A percentile compares a stretch with the other conserved stretches of the same genome.
Conservation (phyloP, 2,113 vertebrate species). For the Pelodiscus sinensis region DNA sequence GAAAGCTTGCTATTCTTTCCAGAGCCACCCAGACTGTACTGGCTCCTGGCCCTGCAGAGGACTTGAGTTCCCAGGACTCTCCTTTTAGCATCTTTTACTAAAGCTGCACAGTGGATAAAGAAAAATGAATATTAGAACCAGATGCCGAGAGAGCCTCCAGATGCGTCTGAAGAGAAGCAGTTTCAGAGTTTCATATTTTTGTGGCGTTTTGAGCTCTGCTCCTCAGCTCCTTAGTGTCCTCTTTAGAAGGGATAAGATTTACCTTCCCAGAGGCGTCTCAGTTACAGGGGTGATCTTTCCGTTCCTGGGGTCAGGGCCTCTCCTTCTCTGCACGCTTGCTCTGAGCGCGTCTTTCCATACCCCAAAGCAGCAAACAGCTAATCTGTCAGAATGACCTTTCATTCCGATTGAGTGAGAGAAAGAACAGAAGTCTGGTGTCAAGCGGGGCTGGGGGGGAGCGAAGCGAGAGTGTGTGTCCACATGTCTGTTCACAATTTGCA, state of each 20-base stretch:
- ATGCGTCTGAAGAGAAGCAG: slow-evolving; percentile 9
- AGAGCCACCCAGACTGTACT: accelerated
- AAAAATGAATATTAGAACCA: not conserved
- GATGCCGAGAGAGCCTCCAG: not conserved
- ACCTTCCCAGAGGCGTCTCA: accelerated
- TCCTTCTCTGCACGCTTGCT: not conserved
- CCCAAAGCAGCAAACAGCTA: not conserved
- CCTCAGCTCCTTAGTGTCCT: not conserved
- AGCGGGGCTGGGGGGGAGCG: too few species aligned
- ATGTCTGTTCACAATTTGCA: not conserved
- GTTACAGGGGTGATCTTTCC: accelerated
- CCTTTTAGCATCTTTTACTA: not conserved
- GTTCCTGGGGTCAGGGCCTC: not conserved
- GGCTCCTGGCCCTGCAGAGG: not conserved
- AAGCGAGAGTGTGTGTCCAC: too few species aligned
- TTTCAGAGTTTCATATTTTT: not conserved
- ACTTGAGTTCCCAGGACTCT: not conserved
- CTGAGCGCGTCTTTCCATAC: accelerated
- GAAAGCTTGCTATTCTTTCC: slow-evolving; percentile 24
- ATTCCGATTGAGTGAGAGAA: not conserved
- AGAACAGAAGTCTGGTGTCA: not conserved
- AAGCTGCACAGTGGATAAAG: not conserved
- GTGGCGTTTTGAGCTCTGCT: not conserved
- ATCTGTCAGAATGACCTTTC: not conserved
- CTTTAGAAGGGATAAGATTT: not conserved